A percentile compares a stretch with the other conserved stretches of the same genome.
Evolutionary conservation across 1,140 invertebrate species (phyloP).

Genomic region (Papilio xuthus): DNA sequence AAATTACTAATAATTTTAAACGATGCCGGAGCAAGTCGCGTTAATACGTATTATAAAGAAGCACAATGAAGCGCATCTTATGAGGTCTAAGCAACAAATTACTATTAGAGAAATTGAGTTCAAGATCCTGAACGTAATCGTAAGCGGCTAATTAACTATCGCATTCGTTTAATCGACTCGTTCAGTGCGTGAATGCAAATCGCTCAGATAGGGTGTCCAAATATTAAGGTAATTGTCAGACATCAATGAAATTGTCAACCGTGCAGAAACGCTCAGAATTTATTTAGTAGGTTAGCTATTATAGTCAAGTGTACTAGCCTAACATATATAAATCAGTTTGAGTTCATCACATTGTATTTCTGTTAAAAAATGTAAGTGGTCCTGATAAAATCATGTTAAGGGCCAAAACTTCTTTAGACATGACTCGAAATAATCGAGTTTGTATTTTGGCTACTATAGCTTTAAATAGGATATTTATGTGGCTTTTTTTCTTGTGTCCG

Average conservation of each 20-base stretch:
- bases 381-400: too few relatives aligned
- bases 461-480: too few relatives aligned
- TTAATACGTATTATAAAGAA: neutral
- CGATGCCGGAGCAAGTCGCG: neutral
- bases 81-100: neutral
- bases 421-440: neutral
- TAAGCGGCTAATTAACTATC: conserved; percentile 25
- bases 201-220: neutral
- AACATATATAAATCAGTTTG: too few relatives aligned
- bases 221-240: neutral
- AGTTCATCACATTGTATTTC: too few relatives aligned
- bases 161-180: conserved; percentile 29
- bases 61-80: conserved; percentile 1
- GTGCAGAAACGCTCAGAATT: too few relatives aligned
- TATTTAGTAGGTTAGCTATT: too few relatives aligned
- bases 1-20: neutral
- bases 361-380: too few relatives aligned
- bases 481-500: neutral
- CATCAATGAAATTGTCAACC: too few relatives aligned
- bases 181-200: conserved; percentile 28
- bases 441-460: neutral
- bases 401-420: too few relatives aligned
- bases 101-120: conserved; percentile 30
- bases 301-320: too few relatives aligned
- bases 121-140: conserved; percentile 26